These are phyloP conservation scores for Lordiphosa mommai DNA, from an alignment of 1,140 invertebrate genomes.

Conservation along the genomic window DNA sequence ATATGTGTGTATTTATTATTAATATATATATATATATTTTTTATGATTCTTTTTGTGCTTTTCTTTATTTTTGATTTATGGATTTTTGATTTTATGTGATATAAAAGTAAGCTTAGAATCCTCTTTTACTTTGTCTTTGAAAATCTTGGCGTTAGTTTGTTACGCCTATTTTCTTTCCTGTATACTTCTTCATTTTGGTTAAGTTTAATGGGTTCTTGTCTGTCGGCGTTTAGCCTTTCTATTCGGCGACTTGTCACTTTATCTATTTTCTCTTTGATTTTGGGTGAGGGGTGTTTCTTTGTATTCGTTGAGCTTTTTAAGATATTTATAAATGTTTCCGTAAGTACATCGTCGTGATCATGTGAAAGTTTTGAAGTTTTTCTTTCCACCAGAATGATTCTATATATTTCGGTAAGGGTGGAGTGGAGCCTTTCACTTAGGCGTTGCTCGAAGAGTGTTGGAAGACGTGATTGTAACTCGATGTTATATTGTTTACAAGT, in stretches of 20 bases:
- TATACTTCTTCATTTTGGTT: background rate
- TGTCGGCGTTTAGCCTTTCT: too few relatives aligned
- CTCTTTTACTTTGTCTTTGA: background rate
- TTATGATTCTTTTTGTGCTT: too few relatives aligned
- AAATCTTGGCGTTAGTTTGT: constrained; percentile 3
- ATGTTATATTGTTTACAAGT: constrained; percentile 13
- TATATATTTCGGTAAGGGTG: constrained; percentile 4
- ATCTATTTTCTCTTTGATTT: background rate
- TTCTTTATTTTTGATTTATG: too few relatives aligned
- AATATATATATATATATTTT: too few relatives aligned
- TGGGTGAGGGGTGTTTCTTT: background rate
- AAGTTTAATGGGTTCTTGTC: background rate
- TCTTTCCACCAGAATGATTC: constrained; percentile 1
- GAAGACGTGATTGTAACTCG: constrained; percentile 4
- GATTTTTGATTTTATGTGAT: too few relatives aligned
- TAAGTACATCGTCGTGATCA: constrained; percentile 7
- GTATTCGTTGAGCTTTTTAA: constrained; percentile 1
- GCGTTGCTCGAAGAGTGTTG: background rate
- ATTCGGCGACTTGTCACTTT: too few relatives aligned
- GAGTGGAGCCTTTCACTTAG: constrained; percentile 10
- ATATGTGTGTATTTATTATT: too few relatives aligned
- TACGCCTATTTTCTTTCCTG: constrained; percentile 2
- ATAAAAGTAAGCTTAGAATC: background rate
- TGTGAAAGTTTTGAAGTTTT: background rate
- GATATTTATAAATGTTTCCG: constrained; percentile 2